Percentiles rank a stretch among this genome's conserved stretches.
Evolutionary conservation across 53 echinoderm and acorn worm species (phyloP).

Genomic region (Holothuria scabra): DNA sequence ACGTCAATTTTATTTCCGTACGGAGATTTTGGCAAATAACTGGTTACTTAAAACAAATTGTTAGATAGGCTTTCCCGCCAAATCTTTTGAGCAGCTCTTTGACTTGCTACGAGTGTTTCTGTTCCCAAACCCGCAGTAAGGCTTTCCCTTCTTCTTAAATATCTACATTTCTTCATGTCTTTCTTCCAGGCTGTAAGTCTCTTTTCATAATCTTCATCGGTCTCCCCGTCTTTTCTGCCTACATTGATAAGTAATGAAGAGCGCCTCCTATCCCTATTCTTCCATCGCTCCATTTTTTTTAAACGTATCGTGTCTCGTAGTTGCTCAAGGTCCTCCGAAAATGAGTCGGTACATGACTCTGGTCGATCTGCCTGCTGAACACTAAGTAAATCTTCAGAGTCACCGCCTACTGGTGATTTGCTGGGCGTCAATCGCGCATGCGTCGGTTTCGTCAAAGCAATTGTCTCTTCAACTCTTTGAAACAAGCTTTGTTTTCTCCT

Average conservation of each 20-base stretch:
- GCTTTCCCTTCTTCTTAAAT: constrained; percentile 12
- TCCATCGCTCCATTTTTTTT: constrained; percentile 16
- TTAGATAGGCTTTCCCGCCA: constrained; percentile 24
- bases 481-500: constrained; percentile 3
- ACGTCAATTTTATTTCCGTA: no score
- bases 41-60: constrained; percentile 2
- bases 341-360: constrained; percentile 15
- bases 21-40: no score
- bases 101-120: constrained; percentile 16
- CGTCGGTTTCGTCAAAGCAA: constrained; percentile 9
- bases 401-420: constrained; percentile 12
- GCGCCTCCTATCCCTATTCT: constrained; percentile 26
- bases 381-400: neutral
- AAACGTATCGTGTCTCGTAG: constrained; percentile 6
- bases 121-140: constrained; percentile 1
- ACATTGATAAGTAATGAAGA: neutral
- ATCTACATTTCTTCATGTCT: constrained; percentile 42
- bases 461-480: constrained; percentile 34
- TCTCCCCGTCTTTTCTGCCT: constrained; percentile 7
- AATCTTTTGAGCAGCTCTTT: constrained; percentile 5
- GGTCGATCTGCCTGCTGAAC: neutral
- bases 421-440: constrained; percentile 1
- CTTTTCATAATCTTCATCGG: constrained; percentile 14
- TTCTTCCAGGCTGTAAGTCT: constrained; percentile 24
- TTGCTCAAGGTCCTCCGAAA: constrained; percentile 23